Evolutionary conservation across 1,140 invertebrate species (phyloP), one percentile per base, ranked within the genome.

Genomic region (Zelostemma sp.): DNA sequence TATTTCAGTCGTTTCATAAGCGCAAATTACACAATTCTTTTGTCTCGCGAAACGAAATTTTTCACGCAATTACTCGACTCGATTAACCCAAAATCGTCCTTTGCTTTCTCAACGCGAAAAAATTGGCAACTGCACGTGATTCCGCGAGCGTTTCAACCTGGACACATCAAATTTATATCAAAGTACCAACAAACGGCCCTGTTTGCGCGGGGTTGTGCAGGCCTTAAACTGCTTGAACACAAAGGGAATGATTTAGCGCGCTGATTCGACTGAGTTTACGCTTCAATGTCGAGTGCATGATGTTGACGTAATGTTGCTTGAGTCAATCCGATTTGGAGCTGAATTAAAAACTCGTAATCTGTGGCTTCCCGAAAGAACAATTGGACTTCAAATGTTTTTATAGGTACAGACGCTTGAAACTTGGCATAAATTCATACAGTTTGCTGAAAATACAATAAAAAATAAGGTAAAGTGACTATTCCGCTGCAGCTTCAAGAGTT

Each of bases 211-310:
- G 61, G 45, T 56, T 74, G 68, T 76, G 71, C n/a, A n/a, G 64
- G 64, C 50, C 67, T 75, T 73, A 61, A 66, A 56, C 57, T 68
- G 6, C 51, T 53, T 33, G 50, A 69, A 68, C 64, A 75, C 74
- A 79, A 71, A 79, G 72, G 68, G 77, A 79, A 79, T 78, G 67
- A 77, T 78, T 75, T 72, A 79, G 71, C 72, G 68, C 56, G 64
- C 40, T 55, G 35, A 49, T 69, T 74, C 66, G 58, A 69, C 58
- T 63, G 61, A 72, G 68, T 76, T 74, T 76, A 75, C 77, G 59
- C 56, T 73, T 73, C 67, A 67, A 60, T 69, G 60, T 70, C 71
- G 63, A 63, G 47, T 54, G 66, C 60, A 63, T 67, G 61, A 67
- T 49, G 67, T 73, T 67, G 60, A 69, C 71, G 69, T 73, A 73